Conservation (phyloP, 2,113 vertebrate species). For the Scartelaos histophorus region DNA sequence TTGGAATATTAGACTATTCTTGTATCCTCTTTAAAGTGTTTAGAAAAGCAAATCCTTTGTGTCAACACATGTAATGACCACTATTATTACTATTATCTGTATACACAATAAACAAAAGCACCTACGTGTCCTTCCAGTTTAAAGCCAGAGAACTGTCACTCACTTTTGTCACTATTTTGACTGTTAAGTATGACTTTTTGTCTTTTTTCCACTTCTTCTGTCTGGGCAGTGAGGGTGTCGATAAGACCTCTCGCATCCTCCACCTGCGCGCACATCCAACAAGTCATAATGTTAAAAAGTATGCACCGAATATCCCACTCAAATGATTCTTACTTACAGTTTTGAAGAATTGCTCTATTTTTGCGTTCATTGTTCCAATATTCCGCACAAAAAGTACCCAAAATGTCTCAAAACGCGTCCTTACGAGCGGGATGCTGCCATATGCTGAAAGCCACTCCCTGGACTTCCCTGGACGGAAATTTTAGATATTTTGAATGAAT, state of each 20-base stretch:
- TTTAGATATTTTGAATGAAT: not conserved
- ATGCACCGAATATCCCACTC: too few species aligned
- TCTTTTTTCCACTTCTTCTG: conserved; percentile 86
- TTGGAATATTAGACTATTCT: too few species aligned
- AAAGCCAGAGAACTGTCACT: conserved; percentile 11
- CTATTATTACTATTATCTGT: not conserved
- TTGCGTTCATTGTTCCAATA: conserved; percentile 63
- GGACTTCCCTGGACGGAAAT: not conserved
- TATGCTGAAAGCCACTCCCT: not conserved
- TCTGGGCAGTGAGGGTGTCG: conserved; percentile 80
- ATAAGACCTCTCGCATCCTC: conserved; percentile 84
- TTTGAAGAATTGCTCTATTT: conserved; percentile 90
- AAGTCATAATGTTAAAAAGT: not conserved
- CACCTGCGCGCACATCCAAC: conserved; percentile 69
- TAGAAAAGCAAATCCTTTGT: too few species aligned
- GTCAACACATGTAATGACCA: not conserved
- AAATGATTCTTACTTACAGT: conserved; percentile 72
- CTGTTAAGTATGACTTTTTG: conserved; percentile 86
- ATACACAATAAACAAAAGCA: not conserved
- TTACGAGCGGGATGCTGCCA: not conserved
- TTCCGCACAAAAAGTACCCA: too few species aligned
- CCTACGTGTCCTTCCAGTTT: not conserved
- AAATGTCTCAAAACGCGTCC: not conserved
- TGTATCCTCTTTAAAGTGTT: too few species aligned
- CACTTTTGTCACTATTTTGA: conserved; percentile 87